Conservation (phyloP, 2,888 invertebrate species). For the Agrilus cyanescens region DNA sequence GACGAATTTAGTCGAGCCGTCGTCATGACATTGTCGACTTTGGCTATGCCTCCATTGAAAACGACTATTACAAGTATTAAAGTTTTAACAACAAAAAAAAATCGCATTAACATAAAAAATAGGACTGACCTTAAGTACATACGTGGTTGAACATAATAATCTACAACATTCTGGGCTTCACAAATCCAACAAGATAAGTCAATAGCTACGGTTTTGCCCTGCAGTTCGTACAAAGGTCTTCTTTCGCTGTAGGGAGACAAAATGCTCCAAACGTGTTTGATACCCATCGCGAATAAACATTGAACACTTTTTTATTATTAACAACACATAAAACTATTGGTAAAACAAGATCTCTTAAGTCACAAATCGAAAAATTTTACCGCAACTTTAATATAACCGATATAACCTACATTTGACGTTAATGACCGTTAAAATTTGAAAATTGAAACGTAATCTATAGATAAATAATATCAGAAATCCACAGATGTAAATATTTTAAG, state of each 20-base stretch:
- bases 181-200: constrained; percentile 89
- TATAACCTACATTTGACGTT: no score
- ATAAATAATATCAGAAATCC: no score
- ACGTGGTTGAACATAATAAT: constrained; percentile 60
- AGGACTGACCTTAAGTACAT: constrained; percentile 65
- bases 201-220: constrained; percentile 72
- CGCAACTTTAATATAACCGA: no score
- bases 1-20: no score
- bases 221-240: constrained; percentile 62
- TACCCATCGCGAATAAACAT: constrained; percentile 66
- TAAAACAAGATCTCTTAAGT: background rate
- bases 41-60: no score
- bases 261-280: constrained; percentile 77
- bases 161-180: constrained; percentile 68
- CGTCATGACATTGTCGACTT: no score
- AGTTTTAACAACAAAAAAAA: constrained; percentile 1
- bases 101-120: constrained; percentile 1
- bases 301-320: background rate
- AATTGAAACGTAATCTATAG: no score
- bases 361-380: no score
- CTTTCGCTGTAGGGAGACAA: constrained; percentile 66
- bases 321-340: background rate
- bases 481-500: no score
- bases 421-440: no score
- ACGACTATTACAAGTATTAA: no score